Evolutionary conservation across 2,888 invertebrate genomes (phyloP).

Genomic region (Phengaris alcon): DNA sequence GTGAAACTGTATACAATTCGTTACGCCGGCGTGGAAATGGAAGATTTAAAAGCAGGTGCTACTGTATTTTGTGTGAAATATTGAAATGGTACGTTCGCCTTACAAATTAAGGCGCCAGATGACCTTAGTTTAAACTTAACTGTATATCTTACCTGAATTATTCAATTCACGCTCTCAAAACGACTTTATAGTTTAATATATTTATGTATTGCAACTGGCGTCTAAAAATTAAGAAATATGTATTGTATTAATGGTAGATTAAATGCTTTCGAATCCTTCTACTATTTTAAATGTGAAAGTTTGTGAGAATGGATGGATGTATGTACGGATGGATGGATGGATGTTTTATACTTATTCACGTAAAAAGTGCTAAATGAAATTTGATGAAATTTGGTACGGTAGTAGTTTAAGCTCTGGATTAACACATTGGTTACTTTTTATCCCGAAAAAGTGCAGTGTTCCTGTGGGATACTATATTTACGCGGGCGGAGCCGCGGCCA

Average conservation of each 20-base stretch:
- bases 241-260: not conserved
- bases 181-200: not conserved
- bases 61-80: constrained; percentile 63
- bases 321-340: no score
- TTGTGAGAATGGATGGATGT: no score
- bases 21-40: constrained; percentile 49
- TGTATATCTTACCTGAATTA: constrained; percentile 30
- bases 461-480: no score
- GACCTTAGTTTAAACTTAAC: constrained; percentile 49
- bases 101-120: constrained; percentile 59
- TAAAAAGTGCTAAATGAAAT: no score
- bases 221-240: not conserved
- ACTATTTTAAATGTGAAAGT: no score
- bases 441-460: no score
- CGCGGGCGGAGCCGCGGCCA: no score
- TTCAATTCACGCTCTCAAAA: not conserved
- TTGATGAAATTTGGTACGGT: no score
- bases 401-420: no score
- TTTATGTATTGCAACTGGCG: not conserved
- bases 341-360: no score
- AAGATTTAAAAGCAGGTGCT: constrained; percentile 62
- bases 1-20: constrained; percentile 40
- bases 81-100: constrained; percentile 55
- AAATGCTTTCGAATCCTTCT: no score
- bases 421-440: no score